These are phyloP conservation scores for Polyodon spathula DNA, from an alignment of 2,113 vertebrate species.

Conservation along the genomic window DNA sequence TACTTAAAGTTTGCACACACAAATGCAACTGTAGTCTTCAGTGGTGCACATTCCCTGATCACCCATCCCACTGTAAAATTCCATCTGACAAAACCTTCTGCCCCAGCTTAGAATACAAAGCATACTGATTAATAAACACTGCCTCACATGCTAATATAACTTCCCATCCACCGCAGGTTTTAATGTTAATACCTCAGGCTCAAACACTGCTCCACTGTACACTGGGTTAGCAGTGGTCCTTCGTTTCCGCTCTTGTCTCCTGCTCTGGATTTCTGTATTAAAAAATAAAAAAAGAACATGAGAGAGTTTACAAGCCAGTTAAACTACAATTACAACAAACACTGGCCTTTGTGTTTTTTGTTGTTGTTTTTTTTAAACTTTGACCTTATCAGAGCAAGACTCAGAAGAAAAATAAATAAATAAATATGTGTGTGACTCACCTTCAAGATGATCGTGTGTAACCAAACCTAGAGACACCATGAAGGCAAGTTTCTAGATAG, in stretches of 20 bases:
- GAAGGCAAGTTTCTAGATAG: slow-evolving; percentile 89
- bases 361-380: too few relatives aligned
- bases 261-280: slow-evolving; percentile 91
- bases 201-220: slow-evolving; percentile 93
- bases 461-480: slow-evolving; percentile 95
- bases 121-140: too few relatives aligned
- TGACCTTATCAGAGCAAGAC: too few relatives aligned
- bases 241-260: slow-evolving; percentile 91
- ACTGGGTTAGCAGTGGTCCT: slow-evolving; percentile 96
- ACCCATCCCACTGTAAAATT: too few relatives aligned
- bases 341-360: too few relatives aligned
- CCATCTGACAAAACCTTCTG: too few relatives aligned
- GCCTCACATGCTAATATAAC: not conserved
- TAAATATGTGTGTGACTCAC: slow-evolving; percentile 44
- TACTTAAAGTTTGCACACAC: too few relatives aligned
- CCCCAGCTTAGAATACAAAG: too few relatives aligned
- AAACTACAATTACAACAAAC: not conserved
- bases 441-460: slow-evolving; percentile 93
- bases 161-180: not conserved
- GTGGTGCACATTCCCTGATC: too few relatives aligned
- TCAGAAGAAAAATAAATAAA: not conserved
- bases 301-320: not conserved
- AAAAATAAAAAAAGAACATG: not conserved
- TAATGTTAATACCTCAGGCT: slow-evolving; percentile 78
- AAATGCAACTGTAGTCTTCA: too few relatives aligned